Percentiles rank a stretch among this genome's conserved stretches.
Conservation (phyloP, 2,888 invertebrate genomes). For the Ashinkailepas kermadecensis region DNA sequence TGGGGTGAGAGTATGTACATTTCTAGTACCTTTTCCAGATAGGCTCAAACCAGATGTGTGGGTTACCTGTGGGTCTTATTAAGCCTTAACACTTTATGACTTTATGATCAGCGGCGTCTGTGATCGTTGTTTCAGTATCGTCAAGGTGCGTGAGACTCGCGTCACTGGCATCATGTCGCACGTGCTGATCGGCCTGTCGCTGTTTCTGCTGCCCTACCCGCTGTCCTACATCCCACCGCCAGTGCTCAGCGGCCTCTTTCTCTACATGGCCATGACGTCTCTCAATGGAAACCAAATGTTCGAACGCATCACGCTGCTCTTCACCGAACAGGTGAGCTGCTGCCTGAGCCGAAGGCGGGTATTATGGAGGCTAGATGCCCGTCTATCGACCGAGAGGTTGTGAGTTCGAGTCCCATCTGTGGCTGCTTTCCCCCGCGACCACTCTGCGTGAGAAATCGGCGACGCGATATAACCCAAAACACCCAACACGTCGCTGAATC, state of each 20-base stretch:
- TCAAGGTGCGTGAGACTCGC: conserved; percentile 50
- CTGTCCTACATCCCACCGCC: conserved; percentile 50
- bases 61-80: too few relatives aligned
- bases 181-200: conserved; percentile 50
- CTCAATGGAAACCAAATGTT: conserved; percentile 52
- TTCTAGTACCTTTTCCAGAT: too few relatives aligned
- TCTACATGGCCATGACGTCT: conserved; percentile 52
- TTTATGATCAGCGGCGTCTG: too few relatives aligned
- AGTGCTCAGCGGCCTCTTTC: conserved; percentile 52
- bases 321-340: conserved; percentile 49
- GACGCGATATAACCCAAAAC: too few relatives aligned
- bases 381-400: too few relatives aligned
- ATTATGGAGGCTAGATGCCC: neutral
- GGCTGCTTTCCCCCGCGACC: too few relatives aligned
- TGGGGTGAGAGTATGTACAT: too few relatives aligned
- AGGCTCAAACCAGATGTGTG: too few relatives aligned
- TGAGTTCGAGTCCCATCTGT: too few relatives aligned
- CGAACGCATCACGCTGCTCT: conserved; percentile 49
- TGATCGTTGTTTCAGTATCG: conserved; percentile 41
- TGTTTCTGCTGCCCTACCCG: conserved; percentile 49
- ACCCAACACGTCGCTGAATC: too few relatives aligned
- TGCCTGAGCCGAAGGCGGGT: neutral
- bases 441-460: too few relatives aligned
- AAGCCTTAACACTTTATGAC: too few relatives aligned
- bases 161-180: conserved; percentile 51